Evolutionary conservation across 2,888 invertebrate species (phyloP).

Genomic region (Drosophila pseudotakahashii): DNA sequence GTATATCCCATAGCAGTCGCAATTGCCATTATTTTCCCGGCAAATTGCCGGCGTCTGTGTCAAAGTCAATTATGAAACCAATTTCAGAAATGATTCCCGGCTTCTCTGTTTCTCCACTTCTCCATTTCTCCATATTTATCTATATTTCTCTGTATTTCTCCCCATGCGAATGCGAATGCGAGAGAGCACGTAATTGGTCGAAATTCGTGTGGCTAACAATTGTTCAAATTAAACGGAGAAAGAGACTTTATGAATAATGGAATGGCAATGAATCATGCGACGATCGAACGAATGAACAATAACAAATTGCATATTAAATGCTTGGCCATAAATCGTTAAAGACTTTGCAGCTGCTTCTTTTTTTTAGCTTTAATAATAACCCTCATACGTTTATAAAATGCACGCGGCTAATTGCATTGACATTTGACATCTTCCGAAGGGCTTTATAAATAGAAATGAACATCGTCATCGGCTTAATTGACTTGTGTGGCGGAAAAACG

Average conservation of each 20-base stretch:
- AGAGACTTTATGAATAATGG: constrained; percentile 49
- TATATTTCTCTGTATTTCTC: constrained; percentile 2
- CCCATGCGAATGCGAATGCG: background rate
- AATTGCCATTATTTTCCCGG: constrained; percentile 27
- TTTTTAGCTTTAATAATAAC: constrained; percentile 3
- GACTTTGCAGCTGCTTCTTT: constrained; percentile 3
- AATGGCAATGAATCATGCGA: constrained; percentile 53
- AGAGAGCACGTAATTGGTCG: constrained; percentile 46
- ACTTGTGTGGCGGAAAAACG: background rate
- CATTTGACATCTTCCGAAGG: constrained; percentile 35
- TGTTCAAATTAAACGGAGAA: constrained; percentile 16
- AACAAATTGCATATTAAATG: constrained; percentile 58
- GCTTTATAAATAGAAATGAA: constrained; percentile 32
- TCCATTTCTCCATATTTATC: constrained; percentile 16
- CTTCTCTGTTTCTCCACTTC: constrained; percentile 2
- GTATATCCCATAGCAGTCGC: constrained; percentile 15
- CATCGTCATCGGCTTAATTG: constrained; percentile 33
- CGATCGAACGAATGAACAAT: constrained; percentile 30
- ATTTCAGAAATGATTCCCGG: constrained; percentile 25
- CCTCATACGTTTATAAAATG: constrained; percentile 13
- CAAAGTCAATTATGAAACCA: constrained; percentile 67
- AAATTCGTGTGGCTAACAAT: constrained; percentile 44
- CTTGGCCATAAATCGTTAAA: constrained; percentile 35
- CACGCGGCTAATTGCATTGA: constrained; percentile 47
- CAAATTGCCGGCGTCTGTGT: constrained; percentile 58